Base-by-base conservation (phyloP, 2,113 vertebrate genomes). In the Rhagologus leucostigma region DNA sequence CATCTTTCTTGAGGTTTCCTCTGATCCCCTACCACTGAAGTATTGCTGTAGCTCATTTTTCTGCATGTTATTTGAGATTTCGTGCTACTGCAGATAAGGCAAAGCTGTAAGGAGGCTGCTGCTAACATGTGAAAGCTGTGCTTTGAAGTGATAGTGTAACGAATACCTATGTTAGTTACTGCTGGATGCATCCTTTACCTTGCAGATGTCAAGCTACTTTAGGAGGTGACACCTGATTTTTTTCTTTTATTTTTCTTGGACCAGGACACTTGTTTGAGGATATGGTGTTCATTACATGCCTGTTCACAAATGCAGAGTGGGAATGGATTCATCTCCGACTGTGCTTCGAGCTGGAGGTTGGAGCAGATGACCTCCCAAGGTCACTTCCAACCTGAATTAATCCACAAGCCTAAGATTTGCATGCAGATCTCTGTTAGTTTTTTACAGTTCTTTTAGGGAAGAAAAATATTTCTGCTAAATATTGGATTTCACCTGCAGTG, bases 71-170 rank as follows among this genome's bases (percentile, higher is more conserved):
- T 42, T 84, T 68, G 62, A 93, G 78, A 55, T 87, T 89, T 94
- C 47, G 71, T 87, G 60, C 73, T 93, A 30, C 91, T 68, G 55
- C n/a, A 90, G 79, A 90, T 95, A 93, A 95, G 71, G 81, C 39
- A 92, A 62, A 77, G 49, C 65, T 77, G 65, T 96, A 71, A 82
- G 52, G 87, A 95, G 67, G 49, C 57, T 92, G 39, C 89, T 89
- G 84, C 74, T 88, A 92, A 52, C 90, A 86, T 35, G 77, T 68
- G 55, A 84, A 87, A 90, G 49, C 71, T 93, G 44, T 49, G 53
- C 82, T 94, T 94, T 90, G 88, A 91, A 95, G 67, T 59, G 69
- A 35, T 74, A 53, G 70, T 32, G 79, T 76, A 82, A 94, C 95
- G 84, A 84, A 91, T 50, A 88, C 41, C 50, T 73, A 1, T 46